Evolutionary conservation across 2,797 vertebrate genomes (phyloP).

Genomic region (Schizothorax lantsangensis): DNA sequence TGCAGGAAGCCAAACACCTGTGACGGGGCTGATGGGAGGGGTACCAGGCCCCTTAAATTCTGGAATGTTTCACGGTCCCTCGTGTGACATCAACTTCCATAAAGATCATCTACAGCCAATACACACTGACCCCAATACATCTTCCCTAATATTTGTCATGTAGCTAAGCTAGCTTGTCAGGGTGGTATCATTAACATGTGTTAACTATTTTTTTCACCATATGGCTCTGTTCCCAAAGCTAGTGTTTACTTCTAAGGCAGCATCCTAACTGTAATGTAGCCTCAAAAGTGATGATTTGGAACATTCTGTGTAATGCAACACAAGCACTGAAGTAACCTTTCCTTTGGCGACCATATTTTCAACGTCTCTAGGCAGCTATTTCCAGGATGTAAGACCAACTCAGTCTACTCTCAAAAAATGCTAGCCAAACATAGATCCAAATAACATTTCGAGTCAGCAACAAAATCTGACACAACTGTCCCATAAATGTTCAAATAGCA

Average conservation of each 20-base stretch:
- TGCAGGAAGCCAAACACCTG: conserved; percentile 49
- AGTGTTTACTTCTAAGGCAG: neutral
- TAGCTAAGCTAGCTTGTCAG: neutral
- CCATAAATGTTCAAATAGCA: neutral
- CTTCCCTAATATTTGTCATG: neutral
- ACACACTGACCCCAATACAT: conserved; percentile 21
- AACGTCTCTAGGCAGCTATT: neutral
- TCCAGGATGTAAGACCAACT: neutral
- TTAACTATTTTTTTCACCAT: neutral
- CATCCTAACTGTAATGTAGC: neutral
- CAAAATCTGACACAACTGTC: neutral
- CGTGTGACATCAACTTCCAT: conserved; percentile 11
- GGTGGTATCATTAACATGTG: neutral
- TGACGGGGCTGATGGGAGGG: conserved; percentile 17
- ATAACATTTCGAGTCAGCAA: neutral
- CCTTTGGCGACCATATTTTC: neutral
- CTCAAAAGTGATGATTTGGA: neutral
- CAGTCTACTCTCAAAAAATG: neutral
- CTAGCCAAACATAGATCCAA: neutral
- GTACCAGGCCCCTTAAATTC: conserved; percentile 19
- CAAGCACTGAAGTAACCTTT: neutral
- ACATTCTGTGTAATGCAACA: neutral
- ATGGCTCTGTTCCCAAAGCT: neutral
- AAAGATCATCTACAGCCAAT: conserved; percentile 23
- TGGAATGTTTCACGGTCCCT: conserved; percentile 33